Conservation (phyloP, 2,113 vertebrate genomes). For the Gulo gulo region DNA sequence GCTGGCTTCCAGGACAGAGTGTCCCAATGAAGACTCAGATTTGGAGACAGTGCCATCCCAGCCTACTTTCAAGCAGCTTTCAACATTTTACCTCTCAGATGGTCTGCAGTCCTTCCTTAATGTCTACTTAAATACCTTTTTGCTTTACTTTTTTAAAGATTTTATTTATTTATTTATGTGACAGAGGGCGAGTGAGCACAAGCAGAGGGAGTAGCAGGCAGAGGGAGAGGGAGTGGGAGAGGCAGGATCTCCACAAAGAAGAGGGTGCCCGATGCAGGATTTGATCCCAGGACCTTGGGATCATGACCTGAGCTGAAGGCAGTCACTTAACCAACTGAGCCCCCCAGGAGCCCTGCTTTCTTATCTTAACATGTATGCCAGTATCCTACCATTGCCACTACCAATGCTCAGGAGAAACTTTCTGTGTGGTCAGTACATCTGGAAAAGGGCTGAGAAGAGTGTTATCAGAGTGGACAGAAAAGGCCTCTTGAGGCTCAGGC, state of each 20-base stretch:
- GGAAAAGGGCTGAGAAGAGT: background rate
- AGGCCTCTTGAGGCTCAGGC: background rate
- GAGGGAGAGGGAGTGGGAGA: background rate
- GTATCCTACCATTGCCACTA: background rate
- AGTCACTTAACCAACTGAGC: background rate
- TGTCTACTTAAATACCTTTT: background rate
- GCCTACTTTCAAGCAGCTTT: background rate
- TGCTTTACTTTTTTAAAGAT: background rate
- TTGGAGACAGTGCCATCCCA: background rate
- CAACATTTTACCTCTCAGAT: background rate
- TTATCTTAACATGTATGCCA: background rate
- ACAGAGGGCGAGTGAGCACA: background rate
- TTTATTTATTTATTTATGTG: background rate
- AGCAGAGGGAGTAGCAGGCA: background rate
- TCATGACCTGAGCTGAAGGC: background rate
- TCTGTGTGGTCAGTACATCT: background rate
- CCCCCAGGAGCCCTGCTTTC: background rate
- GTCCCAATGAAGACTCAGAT: background rate
- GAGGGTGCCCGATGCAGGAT: too few species aligned
- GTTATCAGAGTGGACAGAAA: background rate
- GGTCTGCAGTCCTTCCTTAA: background rate
- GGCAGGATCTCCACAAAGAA: background rate
- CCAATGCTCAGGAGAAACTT: background rate
- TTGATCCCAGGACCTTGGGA: background rate
- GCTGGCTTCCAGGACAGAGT: background rate